Base-by-base conservation (phyloP, 1,140 invertebrate genomes). In the Bombus affinis region DNA sequence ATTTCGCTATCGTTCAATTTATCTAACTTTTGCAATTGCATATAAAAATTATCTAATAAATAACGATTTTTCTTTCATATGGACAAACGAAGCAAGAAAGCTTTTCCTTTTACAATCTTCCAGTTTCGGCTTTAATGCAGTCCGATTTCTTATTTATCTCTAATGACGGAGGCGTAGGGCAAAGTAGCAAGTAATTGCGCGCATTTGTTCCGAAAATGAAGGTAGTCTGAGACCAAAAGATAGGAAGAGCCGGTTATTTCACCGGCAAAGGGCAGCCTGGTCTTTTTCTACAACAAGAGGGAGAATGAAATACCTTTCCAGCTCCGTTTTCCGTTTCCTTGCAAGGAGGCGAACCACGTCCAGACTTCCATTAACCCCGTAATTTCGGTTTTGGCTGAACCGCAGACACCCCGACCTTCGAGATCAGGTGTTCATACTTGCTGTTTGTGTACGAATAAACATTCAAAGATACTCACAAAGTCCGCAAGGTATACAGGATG, bases 341-440 rank as follows among this genome's bases (percentile, higher is more conserved):
- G 35, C 28, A 68, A 76, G 85, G 68, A 65, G 25, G 35, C 57
- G 65, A 82, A 47, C 78, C 70, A 75, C 68, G 74, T 81, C 65
- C 86, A 76, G 86, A 71, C 79, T 87, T 90, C 88, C 89, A 90
- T 90, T 90, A 90, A 90, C 88, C 70, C 88, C 70, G 89, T 89
- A 89, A 90, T 90, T 90, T 90, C 75, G 88, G 85, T 84, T 89
- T 85, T 76, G 88, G 66, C 57, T 37, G 59, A 85, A 88, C 86
- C 86, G 47, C 86, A 84, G 79, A 86, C 88, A 83, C 77, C 39
- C 73, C 80, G 74, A 83, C 53, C 75, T 84, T 78, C 70, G 75
- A 83, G 81, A 77, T 79, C 86, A 78, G 70, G 78, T 79, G 84
- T 66, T 85, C 79, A 44, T 85, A 62, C 71, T 25, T 44, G 28